These are phyloP conservation scores for Porites rus DNA, from an alignment of 92 coral and sea anemone genomes.

Conservation along the genomic window DNA sequence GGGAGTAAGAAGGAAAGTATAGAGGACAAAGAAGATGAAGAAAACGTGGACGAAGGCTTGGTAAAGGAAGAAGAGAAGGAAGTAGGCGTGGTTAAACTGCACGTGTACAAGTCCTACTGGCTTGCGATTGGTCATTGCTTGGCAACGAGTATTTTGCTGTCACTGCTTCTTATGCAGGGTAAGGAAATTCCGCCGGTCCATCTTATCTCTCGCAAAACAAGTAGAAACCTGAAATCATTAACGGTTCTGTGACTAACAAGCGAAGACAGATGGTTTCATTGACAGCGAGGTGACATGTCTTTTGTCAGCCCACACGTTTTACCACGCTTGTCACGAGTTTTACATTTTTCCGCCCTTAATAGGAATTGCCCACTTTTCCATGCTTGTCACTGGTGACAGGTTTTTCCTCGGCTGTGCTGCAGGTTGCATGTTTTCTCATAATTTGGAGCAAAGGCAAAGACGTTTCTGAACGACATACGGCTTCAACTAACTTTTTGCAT, in stretches of 20 bases:
- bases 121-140: conserved; percentile 93
- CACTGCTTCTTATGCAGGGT: conserved; percentile 97
- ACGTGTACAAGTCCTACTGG: conserved; percentile 98
- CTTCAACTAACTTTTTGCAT: too few species aligned
- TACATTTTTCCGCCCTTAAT: too few species aligned
- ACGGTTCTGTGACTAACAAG: too few species aligned
- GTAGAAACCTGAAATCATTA: too few species aligned
- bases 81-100: conserved; percentile 96
- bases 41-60: conserved; percentile 68
- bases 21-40: conserved; percentile 47
- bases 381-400: not conserved
- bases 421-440: too few species aligned
- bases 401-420: not conserved
- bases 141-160: conserved; percentile 88
- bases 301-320: too few species aligned
- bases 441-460: too few species aligned
- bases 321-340: too few species aligned
- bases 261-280: too few species aligned
- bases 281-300: too few species aligned
- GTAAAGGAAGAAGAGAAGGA: conserved; percentile 93
- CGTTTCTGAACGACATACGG: too few species aligned
- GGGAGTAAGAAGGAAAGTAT: conserved; percentile 22
- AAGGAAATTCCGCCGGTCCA: not conserved
- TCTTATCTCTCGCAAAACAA: too few species aligned
- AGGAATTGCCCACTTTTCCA: not conserved